Base-by-base conservation (phyloP, 2,888 invertebrate genomes). In the Theodoxus fluviatilis region DNA sequence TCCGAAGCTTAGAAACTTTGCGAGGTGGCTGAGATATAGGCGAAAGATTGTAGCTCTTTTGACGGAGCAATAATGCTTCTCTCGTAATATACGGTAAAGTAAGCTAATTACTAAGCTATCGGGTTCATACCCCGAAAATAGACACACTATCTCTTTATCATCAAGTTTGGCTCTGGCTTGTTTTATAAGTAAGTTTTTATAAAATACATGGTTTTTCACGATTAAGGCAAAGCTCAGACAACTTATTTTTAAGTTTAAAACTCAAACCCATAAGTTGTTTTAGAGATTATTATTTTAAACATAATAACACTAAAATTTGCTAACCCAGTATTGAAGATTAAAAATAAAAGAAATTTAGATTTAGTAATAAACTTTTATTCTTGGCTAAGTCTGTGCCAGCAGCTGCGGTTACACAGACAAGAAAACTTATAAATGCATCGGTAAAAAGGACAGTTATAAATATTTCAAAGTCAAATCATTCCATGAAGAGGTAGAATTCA, bases 311-410 rank as follows among this genome's bases (percentile, higher is more conserved):
- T 40, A 35, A 63, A 43, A 6, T 31, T 33, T 47, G 31, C 67
- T 31, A 59, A 37, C 61, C 63, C 69, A 65, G 71, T 71, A 61
- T 38, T 64, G 52, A 38, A 67, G 49, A 31, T 71, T 71, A 71
- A 40, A 31, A 52, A 55, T 68, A 47, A 33, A 64, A 18, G 35
- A 52, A 35, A 57, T n/a, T 52, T 37, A 49, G 68, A 47, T 33
- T n/a, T 68, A 66, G 59, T 15, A 28, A 52, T 40, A 49, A 67
- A 25, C 18, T 35, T 22, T 3, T 18, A 64, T 35, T 37, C 63
- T 61, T 66, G 70, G 76, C 71, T 69, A 70, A 79, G 70, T 73
- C 69, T 67, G 81, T 81, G 80, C 81, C 81, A 81, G 81, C 79
- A 73, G 71, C 74, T 73, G 80, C 80, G 81, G 81, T 80, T 77